These are phyloP conservation scores for Theretra japonica DNA, from an alignment of 2,888 invertebrate genomes.

Conservation along the genomic window DNA sequence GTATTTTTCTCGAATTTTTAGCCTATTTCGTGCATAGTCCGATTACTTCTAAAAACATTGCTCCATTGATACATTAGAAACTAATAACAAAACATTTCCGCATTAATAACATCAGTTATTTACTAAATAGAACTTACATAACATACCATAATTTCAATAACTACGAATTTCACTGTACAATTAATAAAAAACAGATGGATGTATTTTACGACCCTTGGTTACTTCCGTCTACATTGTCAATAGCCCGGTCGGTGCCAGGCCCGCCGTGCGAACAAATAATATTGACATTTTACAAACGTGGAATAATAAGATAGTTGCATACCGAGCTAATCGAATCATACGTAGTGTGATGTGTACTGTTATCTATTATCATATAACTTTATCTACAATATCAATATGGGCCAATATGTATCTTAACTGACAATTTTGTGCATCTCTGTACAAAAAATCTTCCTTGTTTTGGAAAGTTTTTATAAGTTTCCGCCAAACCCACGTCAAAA, in stretches of 20 bases:
- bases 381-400: conserved; percentile 17
- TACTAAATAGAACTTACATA: too few relatives aligned
- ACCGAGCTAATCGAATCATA: conserved; percentile 1
- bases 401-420: background rate
- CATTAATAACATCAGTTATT: too few relatives aligned
- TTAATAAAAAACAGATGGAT: background rate
- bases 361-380: conserved; percentile 7
- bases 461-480: too few relatives aligned
- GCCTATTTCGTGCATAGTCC: too few relatives aligned
- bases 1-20: too few relatives aligned
- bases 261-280: background rate
- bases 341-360: background rate
- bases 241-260: background rate
- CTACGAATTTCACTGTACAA: too few relatives aligned
- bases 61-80: too few relatives aligned
- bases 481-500: too few relatives aligned
- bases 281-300: background rate
- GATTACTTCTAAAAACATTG: too few relatives aligned
- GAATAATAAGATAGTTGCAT: background rate
- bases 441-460: background rate
- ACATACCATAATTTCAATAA: too few relatives aligned
- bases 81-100: too few relatives aligned
- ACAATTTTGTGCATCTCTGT: background rate
- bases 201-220: background rate
- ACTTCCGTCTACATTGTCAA: background rate